phyloP scores from a whole-genome alignment of 2,797 vertebrate species.

The Hydrocynus forskahlii region DNA sequence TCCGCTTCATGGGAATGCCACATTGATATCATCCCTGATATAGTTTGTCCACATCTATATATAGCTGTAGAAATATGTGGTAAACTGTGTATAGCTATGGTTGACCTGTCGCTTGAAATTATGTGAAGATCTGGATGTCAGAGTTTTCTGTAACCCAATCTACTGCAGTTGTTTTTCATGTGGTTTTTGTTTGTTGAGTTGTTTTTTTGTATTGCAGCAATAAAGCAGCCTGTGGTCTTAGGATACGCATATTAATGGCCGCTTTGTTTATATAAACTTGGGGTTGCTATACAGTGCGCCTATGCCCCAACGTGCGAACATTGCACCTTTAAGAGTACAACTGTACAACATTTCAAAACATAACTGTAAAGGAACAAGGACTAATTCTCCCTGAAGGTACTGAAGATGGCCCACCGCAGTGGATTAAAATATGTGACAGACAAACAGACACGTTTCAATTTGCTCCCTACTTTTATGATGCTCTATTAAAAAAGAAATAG shows the following conservation, averaged over 20 bases:
- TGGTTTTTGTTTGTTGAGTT: background rate
- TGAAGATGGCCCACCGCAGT: too few relatives aligned
- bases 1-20: background rate
- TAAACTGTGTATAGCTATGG: background rate
- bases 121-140: background rate
- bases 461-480: too few relatives aligned
- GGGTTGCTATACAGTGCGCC: background rate
- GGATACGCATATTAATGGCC: background rate
- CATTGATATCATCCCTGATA: background rate
- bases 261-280: background rate
- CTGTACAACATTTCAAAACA: too few relatives aligned
- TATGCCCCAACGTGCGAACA: too few relatives aligned
- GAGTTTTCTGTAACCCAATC: background rate
- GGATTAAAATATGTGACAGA: too few relatives aligned
- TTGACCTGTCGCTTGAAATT: background rate
- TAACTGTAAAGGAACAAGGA: too few relatives aligned
- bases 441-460: too few relatives aligned
- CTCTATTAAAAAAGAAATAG: too few relatives aligned
- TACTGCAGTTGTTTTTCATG: background rate
- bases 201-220: background rate
- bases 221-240: background rate
- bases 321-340: too few relatives aligned
- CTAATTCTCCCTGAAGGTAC: too few relatives aligned
- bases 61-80: background rate
- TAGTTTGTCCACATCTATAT: background rate